These are phyloP conservation scores for Chaetops frenatus DNA, from an alignment of 2,113 vertebrate genomes.

Conservation along the genomic window DNA sequence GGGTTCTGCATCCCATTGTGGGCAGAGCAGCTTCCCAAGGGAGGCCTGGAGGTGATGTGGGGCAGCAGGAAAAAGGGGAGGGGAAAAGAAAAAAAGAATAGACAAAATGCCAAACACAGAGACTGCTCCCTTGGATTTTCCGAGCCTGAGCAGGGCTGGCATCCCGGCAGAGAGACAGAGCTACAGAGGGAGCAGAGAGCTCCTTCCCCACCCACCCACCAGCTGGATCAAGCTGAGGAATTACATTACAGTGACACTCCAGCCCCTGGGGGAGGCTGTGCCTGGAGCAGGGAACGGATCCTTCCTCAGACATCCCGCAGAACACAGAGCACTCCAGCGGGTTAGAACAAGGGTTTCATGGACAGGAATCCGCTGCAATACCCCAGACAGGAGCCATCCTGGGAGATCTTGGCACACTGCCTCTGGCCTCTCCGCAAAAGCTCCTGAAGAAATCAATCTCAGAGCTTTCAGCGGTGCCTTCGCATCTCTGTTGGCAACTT, in stretches of 20 bases:
- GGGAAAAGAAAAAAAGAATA: accelerated
- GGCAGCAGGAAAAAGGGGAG: background rate
- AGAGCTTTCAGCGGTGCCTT: background rate
- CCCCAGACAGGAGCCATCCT: background rate
- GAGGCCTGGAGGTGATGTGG: background rate
- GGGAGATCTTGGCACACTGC: background rate
- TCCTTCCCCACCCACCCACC: background rate
- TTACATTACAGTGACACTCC: background rate
- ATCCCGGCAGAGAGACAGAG: background rate
- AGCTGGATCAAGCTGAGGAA: background rate
- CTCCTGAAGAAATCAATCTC: background rate
- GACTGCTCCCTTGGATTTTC: background rate
- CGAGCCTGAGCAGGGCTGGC: background rate
- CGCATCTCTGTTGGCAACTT: background rate
- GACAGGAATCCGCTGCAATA: background rate
- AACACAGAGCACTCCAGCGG: background rate
- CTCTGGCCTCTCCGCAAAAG: background rate
- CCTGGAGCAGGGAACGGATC: background rate
- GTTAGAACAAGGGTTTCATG: background rate
- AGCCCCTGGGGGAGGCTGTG: background rate
- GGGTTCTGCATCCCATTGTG: too few species aligned
- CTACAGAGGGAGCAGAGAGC: background rate
- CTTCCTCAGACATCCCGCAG: background rate
- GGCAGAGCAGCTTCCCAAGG: too few species aligned
- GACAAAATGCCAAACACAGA: background rate